A percentile compares a stretch with the other conserved stretches of the same genome.
Conservation (phyloP, 2,113 vertebrate genomes). For the Thermophis baileyi region DNA sequence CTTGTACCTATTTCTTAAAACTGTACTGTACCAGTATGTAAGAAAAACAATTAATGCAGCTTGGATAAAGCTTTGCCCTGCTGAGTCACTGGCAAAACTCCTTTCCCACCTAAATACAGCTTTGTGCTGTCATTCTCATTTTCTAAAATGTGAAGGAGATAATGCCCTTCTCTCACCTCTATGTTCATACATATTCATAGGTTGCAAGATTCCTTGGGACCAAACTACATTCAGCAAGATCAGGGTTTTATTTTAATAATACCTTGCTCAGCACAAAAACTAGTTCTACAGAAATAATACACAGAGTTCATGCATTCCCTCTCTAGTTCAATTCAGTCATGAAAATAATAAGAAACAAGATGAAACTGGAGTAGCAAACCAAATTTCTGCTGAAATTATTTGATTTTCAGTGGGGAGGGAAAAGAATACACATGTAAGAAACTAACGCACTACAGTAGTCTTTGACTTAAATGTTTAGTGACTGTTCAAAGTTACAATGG, state of each 20-base stretch:
- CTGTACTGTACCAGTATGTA: neutral
- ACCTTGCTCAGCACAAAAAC: neutral
- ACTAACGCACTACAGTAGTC: neutral
- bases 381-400: neutral
- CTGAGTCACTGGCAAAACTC: neutral
- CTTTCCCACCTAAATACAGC: neutral
- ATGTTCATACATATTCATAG: neutral
- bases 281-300: neutral
- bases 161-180: neutral
- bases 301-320: neutral
- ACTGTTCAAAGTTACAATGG: neutral
- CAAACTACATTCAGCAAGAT: slow-evolving; percentile 6
- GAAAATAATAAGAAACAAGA: neutral
- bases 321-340: neutral
- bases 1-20: neutral
- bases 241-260: neutral
- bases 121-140: neutral
- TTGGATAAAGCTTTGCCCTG: neutral
- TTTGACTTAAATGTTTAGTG: neutral
- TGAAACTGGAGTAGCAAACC: neutral
- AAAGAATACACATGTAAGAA: neutral
- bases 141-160: neutral
- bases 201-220: neutral
- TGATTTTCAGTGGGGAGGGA: neutral
- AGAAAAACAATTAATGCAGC: neutral